These are phyloP conservation scores for Melanotaenia nigrans DNA, from an alignment of 2,797 vertebrate genomes.

Conservation along the genomic window DNA sequence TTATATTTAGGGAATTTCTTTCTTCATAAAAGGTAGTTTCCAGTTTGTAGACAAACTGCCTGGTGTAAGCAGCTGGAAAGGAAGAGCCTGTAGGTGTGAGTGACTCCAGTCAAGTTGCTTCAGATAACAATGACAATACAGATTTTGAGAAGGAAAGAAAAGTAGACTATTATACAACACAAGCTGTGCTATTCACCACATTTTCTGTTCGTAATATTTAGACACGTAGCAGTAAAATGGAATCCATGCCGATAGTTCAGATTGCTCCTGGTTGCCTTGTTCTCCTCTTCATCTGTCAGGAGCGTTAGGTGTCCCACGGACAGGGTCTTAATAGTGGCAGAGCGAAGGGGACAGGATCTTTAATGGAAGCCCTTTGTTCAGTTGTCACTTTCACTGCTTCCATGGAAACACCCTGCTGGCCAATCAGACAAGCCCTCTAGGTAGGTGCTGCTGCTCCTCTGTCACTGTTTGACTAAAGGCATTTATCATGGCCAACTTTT, in stretches of 20 bases:
- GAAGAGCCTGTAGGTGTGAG: not conserved
- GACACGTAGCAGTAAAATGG: conserved; percentile 12
- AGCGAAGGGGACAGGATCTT: conserved; percentile 57
- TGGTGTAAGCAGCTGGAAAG: not conserved
- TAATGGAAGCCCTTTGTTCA: conserved; percentile 81
- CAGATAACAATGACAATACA: not conserved
- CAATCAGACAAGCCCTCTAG: conserved; percentile 63
- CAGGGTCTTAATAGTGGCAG: conserved; percentile 71
- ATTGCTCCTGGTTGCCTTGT: conserved; percentile 46
- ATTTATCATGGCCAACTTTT: conserved; percentile 54
- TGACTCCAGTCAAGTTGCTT: not conserved
- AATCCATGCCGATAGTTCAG: conserved; percentile 24
- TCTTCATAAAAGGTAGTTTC: not conserved
- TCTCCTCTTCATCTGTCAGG: conserved; percentile 64
- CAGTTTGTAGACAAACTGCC: not conserved
- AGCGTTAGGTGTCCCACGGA: conserved; percentile 63
- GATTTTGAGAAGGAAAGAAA: not conserved
- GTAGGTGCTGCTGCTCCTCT: conserved; percentile 36
- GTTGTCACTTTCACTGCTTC: conserved; percentile 76
- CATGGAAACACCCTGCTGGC: conserved; percentile 71
- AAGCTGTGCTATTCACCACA: not conserved
- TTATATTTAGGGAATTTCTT: not conserved
- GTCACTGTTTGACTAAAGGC: conserved; percentile 41
- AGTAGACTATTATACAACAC: not conserved
- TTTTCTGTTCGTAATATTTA: conserved; percentile 15